Base-by-base conservation (phyloP, 1,140 invertebrate species). In the Aricia agestis region DNA sequence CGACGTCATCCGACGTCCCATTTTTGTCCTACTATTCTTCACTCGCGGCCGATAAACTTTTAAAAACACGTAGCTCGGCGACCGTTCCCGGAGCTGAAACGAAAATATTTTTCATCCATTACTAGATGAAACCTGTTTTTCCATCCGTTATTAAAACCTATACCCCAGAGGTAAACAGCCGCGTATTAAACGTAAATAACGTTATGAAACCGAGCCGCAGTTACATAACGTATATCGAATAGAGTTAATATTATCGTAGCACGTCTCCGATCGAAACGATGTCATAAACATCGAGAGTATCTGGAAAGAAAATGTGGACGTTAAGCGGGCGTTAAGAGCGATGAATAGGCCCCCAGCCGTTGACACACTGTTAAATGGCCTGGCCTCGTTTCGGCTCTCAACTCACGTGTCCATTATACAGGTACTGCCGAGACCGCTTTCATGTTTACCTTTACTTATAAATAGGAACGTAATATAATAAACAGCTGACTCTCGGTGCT, bases 281-380 rank as follows among this genome's bases (percentile, higher is more conserved):
- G 59, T 63, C 59, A 19, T 63, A 63, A 63, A 63, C 59, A 63
- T 63, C 19, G 41, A 52, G n/a, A 67, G 18, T 19, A 52, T 59
- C 61, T n/a, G 65, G 67, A 61, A 65, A 72, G 71, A 59, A 69
- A 75, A 70, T 72, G 72, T 78, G 77, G 70, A 76, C 70, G 67
- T 75, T 70, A 79, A 78, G 80, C 74, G 76, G 74, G 77, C 76
- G 76, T 72, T 81, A 79, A 81, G 70, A 81, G 77, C 76, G 17
- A 80, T 85, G 82, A 85, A 87, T 85, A 87, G 82, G 74, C 76
- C 73, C 72, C 83, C 77, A 73, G 79, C 80, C 83, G 82, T 83
- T 86, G 81, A 89, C 80, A 82, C 76, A 80, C 79, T 83, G 80
- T 78, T 85, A 82, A 87, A 89, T 80, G 80, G 69, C 76, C 61